Percentiles rank a stretch among this genome's conserved stretches.
These are phyloP conservation scores for Progne subis DNA, from an alignment of 2,113 vertebrate genomes.

Conservation along the genomic window DNA sequence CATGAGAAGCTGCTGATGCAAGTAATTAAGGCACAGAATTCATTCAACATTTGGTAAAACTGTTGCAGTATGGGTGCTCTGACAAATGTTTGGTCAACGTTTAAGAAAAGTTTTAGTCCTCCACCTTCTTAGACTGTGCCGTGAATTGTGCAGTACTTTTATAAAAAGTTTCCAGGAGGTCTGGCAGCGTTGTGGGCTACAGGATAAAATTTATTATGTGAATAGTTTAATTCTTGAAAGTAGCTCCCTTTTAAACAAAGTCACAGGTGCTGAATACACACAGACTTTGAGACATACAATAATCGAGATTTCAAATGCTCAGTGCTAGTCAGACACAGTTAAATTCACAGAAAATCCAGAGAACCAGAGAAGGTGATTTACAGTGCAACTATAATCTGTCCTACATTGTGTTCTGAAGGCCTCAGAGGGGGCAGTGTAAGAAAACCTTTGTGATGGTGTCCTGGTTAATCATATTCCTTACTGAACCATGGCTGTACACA, in stretches of 20 bases:
- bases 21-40: not conserved
- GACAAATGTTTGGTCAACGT: not conserved
- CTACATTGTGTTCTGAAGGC: not conserved
- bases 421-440: not conserved
- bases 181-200: not conserved
- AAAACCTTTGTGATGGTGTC: not conserved
- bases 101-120: not conserved
- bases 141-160: not conserved
- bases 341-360: not conserved
- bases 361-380: not conserved
- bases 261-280: not conserved
- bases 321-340: rapidly evolving
- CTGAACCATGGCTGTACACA: not conserved
- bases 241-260: not conserved
- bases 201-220: not conserved
- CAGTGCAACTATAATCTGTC: rapidly evolving
- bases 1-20: not conserved
- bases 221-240: not conserved
- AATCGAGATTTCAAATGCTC: rapidly evolving
- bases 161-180: not conserved
- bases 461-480: not conserved
- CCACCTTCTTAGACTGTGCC: not conserved
- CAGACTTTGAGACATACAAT: not conserved
- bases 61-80: not conserved
- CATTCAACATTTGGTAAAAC: not conserved